A percentile compares a stretch with the other conserved stretches of the same genome.
phyloP scores from a whole-genome alignment of 2,113 vertebrate species.

The Orycteropus afer region DNA sequence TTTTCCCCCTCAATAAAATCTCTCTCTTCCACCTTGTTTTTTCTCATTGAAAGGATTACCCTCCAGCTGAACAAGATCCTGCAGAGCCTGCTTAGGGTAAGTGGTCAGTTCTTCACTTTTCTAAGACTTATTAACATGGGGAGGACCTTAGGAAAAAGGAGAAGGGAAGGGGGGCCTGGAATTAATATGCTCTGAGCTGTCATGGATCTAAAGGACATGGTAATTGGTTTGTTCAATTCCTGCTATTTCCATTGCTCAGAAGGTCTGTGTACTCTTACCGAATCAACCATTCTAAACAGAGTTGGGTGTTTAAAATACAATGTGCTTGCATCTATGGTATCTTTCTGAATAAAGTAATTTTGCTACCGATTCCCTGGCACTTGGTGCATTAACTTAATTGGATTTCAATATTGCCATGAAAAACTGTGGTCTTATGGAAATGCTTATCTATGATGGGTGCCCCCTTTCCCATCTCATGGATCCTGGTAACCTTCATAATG shows the following conservation, averaged over 20 bases:
- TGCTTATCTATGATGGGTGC: not conserved
- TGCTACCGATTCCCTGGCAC: not conserved
- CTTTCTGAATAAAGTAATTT: slow-evolving; percentile 12
- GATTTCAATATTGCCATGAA: slow-evolving; percentile 37
- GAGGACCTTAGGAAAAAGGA: not conserved
- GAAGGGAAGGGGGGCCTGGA: not conserved
- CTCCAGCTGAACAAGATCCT: slow-evolving; percentile 17
- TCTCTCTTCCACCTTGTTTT: not conserved
- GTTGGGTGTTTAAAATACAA: not conserved
- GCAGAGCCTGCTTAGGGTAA: not conserved
- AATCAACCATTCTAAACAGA: not conserved
- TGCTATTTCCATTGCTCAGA: not conserved
- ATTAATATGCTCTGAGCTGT: not conserved
- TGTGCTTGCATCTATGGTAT: not conserved
- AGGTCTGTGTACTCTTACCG: not conserved
- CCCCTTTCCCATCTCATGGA: not conserved
- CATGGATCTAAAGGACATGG: not conserved
- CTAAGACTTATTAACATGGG: slow-evolving; percentile 17
- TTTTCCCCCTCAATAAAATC: not conserved
- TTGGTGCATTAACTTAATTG: not conserved
- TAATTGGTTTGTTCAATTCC: not conserved
- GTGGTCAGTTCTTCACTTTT: not conserved
- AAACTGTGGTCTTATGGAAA: not conserved
- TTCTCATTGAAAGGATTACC: not conserved
- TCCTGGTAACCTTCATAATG: not conserved